A percentile compares a stretch with the other conserved stretches of the same genome.
Evolutionary conservation across 2,797 vertebrate genomes (phyloP).

Genomic region (Sebastes vulpes): DNA sequence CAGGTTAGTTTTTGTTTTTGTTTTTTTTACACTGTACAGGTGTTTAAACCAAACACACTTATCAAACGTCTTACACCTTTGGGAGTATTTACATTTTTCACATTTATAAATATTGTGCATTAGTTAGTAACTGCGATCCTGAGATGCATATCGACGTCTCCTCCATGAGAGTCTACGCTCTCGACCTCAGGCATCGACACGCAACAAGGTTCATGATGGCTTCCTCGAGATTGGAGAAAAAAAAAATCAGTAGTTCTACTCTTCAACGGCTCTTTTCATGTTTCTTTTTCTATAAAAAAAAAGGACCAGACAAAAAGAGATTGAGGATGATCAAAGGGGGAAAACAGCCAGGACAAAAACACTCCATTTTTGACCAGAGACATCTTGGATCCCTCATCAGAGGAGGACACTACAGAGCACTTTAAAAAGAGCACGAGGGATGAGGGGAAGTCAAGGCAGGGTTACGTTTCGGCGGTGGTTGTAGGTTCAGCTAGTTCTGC

Average conservation of each 20-base stretch:
- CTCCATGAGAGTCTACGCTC: conserved; percentile 7
- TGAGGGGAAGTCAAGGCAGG: conserved; percentile 19
- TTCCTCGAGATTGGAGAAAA: conserved; percentile 20
- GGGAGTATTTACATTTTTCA: conserved; percentile 77
- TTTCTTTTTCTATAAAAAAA: conserved; percentile 29
- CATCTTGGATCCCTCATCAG: conserved; percentile 6
- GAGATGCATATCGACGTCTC: conserved; percentile 42
- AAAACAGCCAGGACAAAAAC: background rate
- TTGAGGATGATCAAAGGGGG: conserved; percentile 9
- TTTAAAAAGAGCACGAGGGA: conserved; percentile 27
- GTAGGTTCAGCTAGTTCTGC: conserved; percentile 77
- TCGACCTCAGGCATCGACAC: background rate
- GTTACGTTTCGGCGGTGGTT: background rate
- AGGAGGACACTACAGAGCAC: conserved; percentile 51
- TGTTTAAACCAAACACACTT: conserved; percentile 31
- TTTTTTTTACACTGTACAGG: conserved; percentile 55
- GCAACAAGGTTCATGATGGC: conserved; percentile 29
- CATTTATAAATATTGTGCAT: conserved; percentile 73
- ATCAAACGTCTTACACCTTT: conserved; percentile 18
- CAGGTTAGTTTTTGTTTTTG: background rate
- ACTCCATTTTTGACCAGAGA: conserved; percentile 21
- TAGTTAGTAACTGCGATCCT: conserved; percentile 47
- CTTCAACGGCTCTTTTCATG: conserved; percentile 8
- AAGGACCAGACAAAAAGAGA: background rate
- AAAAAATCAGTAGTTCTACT: background rate